A percentile compares a stretch with the other conserved stretches of the same genome.
These are phyloP conservation scores for Coelinius sp. DNA, from an alignment of 2,888 invertebrate species.

Conservation along the genomic window DNA sequence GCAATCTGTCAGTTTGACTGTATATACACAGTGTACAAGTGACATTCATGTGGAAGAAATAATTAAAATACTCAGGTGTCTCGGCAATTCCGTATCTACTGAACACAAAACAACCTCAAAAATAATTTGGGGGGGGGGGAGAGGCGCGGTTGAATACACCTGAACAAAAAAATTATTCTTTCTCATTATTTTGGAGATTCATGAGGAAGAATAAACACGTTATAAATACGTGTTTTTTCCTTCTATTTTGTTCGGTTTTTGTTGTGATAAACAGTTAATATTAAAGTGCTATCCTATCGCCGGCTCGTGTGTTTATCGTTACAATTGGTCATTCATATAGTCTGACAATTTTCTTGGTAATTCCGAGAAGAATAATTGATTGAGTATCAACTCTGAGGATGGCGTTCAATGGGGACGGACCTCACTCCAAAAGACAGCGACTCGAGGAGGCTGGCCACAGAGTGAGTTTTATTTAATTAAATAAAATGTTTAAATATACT, in stretches of 20 bases:
- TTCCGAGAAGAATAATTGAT: background rate
- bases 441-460: slow-evolving; percentile 69
- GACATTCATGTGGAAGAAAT: slow-evolving; percentile 1
- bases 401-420: slow-evolving; percentile 72
- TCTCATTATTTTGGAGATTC: too few species aligned
- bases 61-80: slow-evolving; percentile 19
- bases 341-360: too few species aligned
- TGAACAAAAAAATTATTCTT: too few species aligned
- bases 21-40: slow-evolving; percentile 35
- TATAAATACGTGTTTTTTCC: too few species aligned
- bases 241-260: background rate
- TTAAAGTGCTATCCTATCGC: background rate
- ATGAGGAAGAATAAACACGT: too few species aligned
- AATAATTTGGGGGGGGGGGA: background rate
- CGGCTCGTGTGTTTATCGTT: background rate
- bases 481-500: background rate
- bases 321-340: too few species aligned
- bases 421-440: slow-evolving; percentile 71
- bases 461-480: slow-evolving; percentile 55
- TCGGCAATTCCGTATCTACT: background rate
- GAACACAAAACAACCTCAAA: background rate
- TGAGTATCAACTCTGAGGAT: slow-evolving; percentile 57
- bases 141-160: background rate
- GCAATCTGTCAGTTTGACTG: slow-evolving; percentile 40
- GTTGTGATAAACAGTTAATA: background rate